Evolutionary conservation across 2,888 invertebrate genomes (phyloP).

Genomic region (Poecilobothrus nobilitatus): DNA sequence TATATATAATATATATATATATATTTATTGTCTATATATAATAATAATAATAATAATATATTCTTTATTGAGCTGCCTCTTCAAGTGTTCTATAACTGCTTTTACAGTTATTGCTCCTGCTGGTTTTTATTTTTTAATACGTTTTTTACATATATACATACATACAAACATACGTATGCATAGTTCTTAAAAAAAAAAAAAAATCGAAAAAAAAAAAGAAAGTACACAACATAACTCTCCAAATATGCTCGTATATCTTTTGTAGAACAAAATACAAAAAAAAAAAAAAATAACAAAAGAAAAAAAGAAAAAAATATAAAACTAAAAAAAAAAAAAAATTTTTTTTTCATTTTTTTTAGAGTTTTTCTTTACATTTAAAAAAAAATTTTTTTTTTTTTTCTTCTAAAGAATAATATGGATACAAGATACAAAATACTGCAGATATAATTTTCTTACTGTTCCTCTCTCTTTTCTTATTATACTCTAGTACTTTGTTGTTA

Average conservation of each 20-base stretch:
- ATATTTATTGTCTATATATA: background rate
- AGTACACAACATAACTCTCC: background rate
- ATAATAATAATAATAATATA: background rate
- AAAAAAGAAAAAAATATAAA: no score
- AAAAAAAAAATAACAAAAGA: no score
- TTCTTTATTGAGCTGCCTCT: background rate
- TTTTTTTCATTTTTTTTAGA: background rate
- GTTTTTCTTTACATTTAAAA: background rate
- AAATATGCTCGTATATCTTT: background rate
- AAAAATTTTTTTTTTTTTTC: no score
- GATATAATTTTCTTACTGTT: background rate
- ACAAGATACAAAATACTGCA: slow-evolving; percentile 1
- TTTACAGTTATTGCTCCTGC: background rate
- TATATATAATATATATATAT: background rate
- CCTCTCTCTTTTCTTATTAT: background rate
- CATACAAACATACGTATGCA: background rate
- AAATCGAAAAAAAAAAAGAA: background rate
- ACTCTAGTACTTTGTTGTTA: background rate
- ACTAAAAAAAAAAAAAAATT: no score
- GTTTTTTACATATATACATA: background rate
- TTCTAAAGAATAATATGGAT: background rate
- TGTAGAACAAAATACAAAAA: background rate
- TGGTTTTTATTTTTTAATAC: background rate
- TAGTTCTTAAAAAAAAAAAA: background rate
- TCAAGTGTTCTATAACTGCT: background rate